These are phyloP conservation scores for Echinometra lucunter DNA, from an alignment of 53 echinoderm and acorn worm genomes.

Conservation along the genomic window DNA sequence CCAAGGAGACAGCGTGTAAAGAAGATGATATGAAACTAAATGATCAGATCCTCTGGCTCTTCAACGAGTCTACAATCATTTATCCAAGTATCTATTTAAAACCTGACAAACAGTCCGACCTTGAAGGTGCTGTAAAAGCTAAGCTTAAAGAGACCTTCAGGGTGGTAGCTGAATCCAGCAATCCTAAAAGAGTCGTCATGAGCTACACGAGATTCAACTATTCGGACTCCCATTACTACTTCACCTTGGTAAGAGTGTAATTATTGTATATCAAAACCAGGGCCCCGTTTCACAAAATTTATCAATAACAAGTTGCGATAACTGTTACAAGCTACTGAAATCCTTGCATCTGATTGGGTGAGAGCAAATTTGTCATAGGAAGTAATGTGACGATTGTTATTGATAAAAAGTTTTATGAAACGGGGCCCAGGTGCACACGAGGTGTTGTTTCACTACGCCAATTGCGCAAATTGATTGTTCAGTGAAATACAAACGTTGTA, in stretches of 20 bases:
- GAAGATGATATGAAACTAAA: conserved; percentile 12
- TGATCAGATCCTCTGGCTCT: conserved; percentile 80
- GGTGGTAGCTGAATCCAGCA: conserved; percentile 46
- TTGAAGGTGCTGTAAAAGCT: conserved; percentile 33
- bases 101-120: not conserved
- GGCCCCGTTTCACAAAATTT: no score
- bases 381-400: no score
- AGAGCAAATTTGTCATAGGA: no score
- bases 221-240: conserved; percentile 58
- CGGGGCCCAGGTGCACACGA: no score
- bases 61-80: conserved; percentile 74
- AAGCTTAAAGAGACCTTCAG: conserved; percentile 76
- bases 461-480: no score
- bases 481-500: no score
- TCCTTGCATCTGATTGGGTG: no score
- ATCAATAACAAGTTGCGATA: no score
- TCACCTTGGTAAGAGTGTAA: conserved; percentile 72
- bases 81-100: conserved; percentile 90
- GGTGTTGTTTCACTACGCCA: no score
- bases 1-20: not conserved
- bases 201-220: conserved; percentile 87
- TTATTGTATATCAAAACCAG: no score
- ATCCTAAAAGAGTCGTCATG: conserved; percentile 63
- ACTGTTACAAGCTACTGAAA: no score
- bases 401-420: no score